Base-by-base conservation (phyloP, 2,797 vertebrate species). In the Macrochelys suwanniensis region DNA sequence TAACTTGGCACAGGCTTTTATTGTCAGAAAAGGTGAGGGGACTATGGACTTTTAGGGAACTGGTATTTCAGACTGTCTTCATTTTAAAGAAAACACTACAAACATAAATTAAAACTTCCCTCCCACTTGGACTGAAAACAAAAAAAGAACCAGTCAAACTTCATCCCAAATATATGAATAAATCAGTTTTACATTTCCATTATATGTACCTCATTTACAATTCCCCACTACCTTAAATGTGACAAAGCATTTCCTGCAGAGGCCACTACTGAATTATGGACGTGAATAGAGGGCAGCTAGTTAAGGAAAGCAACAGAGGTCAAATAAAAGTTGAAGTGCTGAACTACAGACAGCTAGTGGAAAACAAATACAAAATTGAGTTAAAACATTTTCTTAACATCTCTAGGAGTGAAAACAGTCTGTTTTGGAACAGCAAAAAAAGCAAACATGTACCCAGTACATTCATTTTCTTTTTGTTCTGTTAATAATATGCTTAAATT, bases 181-280 rank as follows among this genome's bases (percentile, higher is more conserved):
- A 54, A 9, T 61, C 54, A 1, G 2, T 53, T 93, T 49, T 28
- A 7, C 37, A 57, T 11, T 33, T 93, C 5, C 17, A 83, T 61
- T 50, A 61, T 11, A 1, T 19, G 9, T 68, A 23, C 3, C 5
- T 49, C 91, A 49, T 65, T 94, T 92, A 13, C 26, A 89, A 19
- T 57, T 89, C 7, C 21, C 59, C 0, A 0, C 42, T 7, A 56
- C 1, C 33, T n/a, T 19, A 37, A 59, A 80, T 31, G 25, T 2
- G 0, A 77, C 28, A 37, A 25, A 82, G 47, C 4, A 80, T 9
- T 42, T 4, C 84, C 68, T 61, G 2, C 3, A 23, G 54, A 4
- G 37, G 17, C 31, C 83, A 85, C 13, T 89, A 37, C 4, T 80
- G 82, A 89, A 21, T 7, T 45, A 86, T 16, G 56, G 3, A 76